phyloP scores from a whole-genome alignment of 2,888 invertebrate genomes.

The Drosophila niveifrons region DNA sequence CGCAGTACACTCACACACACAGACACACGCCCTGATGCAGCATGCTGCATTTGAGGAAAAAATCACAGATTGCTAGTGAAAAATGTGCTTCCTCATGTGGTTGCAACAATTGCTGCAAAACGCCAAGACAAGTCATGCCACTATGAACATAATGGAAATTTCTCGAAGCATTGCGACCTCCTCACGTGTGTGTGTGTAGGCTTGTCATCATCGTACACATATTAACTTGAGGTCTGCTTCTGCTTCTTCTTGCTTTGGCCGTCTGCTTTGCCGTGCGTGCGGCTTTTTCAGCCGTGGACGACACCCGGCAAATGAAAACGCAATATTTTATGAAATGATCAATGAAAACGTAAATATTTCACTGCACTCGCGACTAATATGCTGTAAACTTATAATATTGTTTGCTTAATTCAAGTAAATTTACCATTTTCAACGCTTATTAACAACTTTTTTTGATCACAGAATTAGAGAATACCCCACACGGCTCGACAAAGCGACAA shows the following conservation, averaged over 20 bases:
- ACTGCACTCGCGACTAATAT: slow-evolving; percentile 9
- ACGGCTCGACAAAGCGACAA: slow-evolving; percentile 71
- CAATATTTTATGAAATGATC: slow-evolving; percentile 49
- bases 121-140: slow-evolving; percentile 2
- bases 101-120: neutral
- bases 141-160: slow-evolving; percentile 50
- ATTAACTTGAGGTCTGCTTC: slow-evolving; percentile 36
- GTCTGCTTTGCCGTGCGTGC: slow-evolving; percentile 35
- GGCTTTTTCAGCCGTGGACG: slow-evolving; percentile 27
- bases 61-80: neutral
- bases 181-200: slow-evolving; percentile 60
- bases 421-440: slow-evolving; percentile 73
- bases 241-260: slow-evolving; percentile 10
- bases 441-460: slow-evolving; percentile 71
- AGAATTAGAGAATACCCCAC: slow-evolving; percentile 66
- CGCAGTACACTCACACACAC: slow-evolving; percentile 40
- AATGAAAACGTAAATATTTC: slow-evolving; percentile 61
- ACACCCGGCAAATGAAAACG: slow-evolving; percentile 74
- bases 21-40: slow-evolving; percentile 37
- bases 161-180: slow-evolving; percentile 54
- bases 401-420: slow-evolving; percentile 21
- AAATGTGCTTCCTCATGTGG: neutral
- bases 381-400: slow-evolving; percentile 49
- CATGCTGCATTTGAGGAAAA: slow-evolving; percentile 6
- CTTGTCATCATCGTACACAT: slow-evolving; percentile 28